phyloP scores from a whole-genome alignment of 2,888 invertebrate species.

The Galerucella nymphaeae region DNA sequence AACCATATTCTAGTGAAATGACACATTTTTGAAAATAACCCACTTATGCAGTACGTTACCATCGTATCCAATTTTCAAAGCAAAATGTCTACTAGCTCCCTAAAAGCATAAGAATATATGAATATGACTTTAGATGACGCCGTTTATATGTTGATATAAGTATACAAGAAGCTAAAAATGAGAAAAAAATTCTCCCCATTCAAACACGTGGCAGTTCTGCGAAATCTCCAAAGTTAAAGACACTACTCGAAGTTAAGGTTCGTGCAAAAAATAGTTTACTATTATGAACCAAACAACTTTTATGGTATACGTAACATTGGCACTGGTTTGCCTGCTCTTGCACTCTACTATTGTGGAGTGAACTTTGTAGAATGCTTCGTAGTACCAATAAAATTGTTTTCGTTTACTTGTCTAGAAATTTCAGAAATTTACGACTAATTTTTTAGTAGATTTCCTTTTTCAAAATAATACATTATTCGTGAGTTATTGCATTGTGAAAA shows the following conservation, averaged over 20 bases:
- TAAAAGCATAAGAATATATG: too few relatives aligned
- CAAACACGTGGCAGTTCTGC: too few relatives aligned
- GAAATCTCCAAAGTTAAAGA: too few relatives aligned
- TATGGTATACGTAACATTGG: conserved; percentile 13
- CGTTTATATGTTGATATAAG: too few relatives aligned
- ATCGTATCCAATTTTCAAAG: too few relatives aligned
- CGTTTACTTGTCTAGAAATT: conserved; percentile 30
- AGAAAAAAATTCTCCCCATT: too few relatives aligned
- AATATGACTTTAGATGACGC: too few relatives aligned
- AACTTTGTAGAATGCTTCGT: conserved; percentile 36
- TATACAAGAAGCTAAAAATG: too few relatives aligned
- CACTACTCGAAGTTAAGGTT: background rate
- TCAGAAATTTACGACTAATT: conserved; percentile 28
- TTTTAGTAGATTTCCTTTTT: conserved; percentile 27
- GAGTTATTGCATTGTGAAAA: conserved; percentile 26
- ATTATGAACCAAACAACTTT: conserved; percentile 20
- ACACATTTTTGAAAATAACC: too few relatives aligned
- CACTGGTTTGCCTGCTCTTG: conserved; percentile 34
- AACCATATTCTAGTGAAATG: too few relatives aligned
- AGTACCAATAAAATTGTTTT: conserved; percentile 38
- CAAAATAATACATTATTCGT: conserved; percentile 19
- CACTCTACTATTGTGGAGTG: conserved; percentile 40
- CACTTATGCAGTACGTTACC: too few relatives aligned
- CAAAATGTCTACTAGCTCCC: too few relatives aligned
- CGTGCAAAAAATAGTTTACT: background rate